Conservation (phyloP, 1,140 invertebrate species). For the Drosophila subobscura region DNA sequence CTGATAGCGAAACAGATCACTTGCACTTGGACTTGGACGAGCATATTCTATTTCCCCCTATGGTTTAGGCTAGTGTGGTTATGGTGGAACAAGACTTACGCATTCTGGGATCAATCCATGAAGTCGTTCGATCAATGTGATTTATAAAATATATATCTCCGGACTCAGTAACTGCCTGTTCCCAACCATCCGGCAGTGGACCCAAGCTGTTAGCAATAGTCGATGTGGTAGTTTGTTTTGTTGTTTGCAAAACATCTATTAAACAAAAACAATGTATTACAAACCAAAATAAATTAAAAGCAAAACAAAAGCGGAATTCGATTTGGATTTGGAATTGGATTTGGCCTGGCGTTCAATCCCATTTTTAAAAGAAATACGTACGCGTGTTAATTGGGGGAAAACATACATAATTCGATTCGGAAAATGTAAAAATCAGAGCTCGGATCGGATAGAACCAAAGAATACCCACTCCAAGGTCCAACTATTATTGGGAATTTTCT, state of each 20-base stretch:
- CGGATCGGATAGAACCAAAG: no score
- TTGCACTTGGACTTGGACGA: conserved; percentile 7
- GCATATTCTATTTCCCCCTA: neutral
- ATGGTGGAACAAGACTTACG: conserved; percentile 88
- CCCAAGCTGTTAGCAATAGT: conserved; percentile 86
- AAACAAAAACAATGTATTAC: conserved; percentile 58
- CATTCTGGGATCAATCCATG: conserved; percentile 98
- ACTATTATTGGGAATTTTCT: no score
- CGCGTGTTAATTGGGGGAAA: no score
- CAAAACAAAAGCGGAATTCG: conserved; percentile 1
- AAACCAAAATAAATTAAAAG: conserved; percentile 52
- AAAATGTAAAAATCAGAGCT: no score
- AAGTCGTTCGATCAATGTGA: conserved; percentile 96
- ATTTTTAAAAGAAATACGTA: no score
- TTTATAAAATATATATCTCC: conserved; percentile 99
- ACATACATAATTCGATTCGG: no score
- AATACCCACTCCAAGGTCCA: no score
- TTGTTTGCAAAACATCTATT: conserved; percentile 70
- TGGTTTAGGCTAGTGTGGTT: conserved; percentile 28
- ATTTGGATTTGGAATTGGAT: no score
- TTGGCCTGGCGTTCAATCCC: no score
- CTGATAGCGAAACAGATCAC: conserved; percentile 18
- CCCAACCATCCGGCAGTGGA: conserved; percentile 97
- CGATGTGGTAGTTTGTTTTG: conserved; percentile 68
- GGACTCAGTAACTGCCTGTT: conserved; percentile 95